Percentiles rank a stretch among this genome's conserved stretches.
Evolutionary conservation across 1,140 invertebrate genomes (phyloP).

Genomic region (Formica selysi): DNA sequence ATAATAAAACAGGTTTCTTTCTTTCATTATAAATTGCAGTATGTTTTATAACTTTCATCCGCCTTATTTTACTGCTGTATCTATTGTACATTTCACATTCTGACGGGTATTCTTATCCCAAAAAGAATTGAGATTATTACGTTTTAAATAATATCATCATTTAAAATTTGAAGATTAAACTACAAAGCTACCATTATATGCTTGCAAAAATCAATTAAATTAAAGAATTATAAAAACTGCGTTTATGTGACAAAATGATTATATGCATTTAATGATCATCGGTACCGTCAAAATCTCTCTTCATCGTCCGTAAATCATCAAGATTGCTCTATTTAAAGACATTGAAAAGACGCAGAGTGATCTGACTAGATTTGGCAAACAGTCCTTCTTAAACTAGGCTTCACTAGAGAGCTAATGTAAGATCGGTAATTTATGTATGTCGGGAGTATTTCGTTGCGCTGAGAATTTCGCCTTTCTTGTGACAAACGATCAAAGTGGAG

Average conservation of each 20-base stretch:
- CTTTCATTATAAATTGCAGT: not conserved
- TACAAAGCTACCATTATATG: not conserved
- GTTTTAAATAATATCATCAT: not conserved
- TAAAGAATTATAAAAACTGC: not conserved
- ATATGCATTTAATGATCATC: too few species aligned
- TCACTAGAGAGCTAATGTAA: constrained; percentile 65
- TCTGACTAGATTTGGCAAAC: constrained; percentile 73
- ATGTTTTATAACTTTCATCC: not conserved
- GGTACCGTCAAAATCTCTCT: constrained; percentile 3
- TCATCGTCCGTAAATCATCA: not conserved
- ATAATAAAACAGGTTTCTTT: not conserved
- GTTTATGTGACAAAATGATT: too few species aligned
- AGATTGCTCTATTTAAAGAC: not conserved
- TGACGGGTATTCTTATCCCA: not conserved
- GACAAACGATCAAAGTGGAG: constrained; percentile 25
- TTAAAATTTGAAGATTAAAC: not conserved
- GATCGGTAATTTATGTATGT: constrained; percentile 56
- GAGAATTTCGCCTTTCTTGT: constrained; percentile 60
- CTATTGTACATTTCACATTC: not conserved
- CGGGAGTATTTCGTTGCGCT: constrained; percentile 77
- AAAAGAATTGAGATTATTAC: too few species aligned
- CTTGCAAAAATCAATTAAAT: not conserved
- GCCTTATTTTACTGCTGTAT: not conserved
- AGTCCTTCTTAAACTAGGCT: constrained; percentile 62
- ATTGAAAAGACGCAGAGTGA: constrained; percentile 27